Conservation (phyloP, 2,888 invertebrate genomes). For the Drosophila eohydei region DNA sequence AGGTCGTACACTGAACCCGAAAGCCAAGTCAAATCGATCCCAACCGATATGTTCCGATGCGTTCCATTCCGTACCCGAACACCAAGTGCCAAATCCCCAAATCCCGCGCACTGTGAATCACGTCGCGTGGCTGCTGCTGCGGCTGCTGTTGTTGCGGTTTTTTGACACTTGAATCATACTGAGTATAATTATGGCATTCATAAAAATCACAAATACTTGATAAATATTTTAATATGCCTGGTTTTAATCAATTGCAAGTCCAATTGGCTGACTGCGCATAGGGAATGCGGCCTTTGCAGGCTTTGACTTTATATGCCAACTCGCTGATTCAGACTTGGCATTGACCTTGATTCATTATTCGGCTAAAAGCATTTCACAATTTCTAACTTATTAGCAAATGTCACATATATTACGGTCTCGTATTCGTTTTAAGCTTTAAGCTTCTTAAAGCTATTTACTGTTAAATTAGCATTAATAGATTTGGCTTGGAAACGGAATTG, state of each 20-base stretch:
- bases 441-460: constrained; percentile 46
- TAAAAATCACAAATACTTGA: constrained; percentile 66
- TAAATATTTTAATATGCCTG: constrained; percentile 66
- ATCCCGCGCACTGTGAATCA: constrained; percentile 59
- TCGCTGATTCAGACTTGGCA: constrained; percentile 50
- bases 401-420: neutral
- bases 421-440: constrained; percentile 12
- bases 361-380: constrained; percentile 47
- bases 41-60: constrained; percentile 10
- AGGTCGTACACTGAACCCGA: constrained; percentile 72
- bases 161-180: constrained; percentile 46
- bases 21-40: constrained; percentile 9
- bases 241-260: constrained; percentile 71
- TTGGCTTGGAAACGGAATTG: constrained; percentile 8
- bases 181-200: constrained; percentile 47
- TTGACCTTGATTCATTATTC: constrained; percentile 45
- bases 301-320: constrained; percentile 36
- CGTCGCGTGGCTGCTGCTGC: constrained; percentile 66
- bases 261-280: constrained; percentile 37
- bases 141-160: constrained; percentile 19
- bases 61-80: constrained; percentile 21
- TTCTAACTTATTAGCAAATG: constrained; percentile 19
- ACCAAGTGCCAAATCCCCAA: constrained; percentile 30
- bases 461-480: neutral
- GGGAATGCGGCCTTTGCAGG: constrained; percentile 42